A percentile compares a stretch with the other conserved stretches of the same genome.
These are phyloP conservation scores for Indicator maculatus DNA, from an alignment of 2,113 vertebrate genomes.

Conservation along the genomic window DNA sequence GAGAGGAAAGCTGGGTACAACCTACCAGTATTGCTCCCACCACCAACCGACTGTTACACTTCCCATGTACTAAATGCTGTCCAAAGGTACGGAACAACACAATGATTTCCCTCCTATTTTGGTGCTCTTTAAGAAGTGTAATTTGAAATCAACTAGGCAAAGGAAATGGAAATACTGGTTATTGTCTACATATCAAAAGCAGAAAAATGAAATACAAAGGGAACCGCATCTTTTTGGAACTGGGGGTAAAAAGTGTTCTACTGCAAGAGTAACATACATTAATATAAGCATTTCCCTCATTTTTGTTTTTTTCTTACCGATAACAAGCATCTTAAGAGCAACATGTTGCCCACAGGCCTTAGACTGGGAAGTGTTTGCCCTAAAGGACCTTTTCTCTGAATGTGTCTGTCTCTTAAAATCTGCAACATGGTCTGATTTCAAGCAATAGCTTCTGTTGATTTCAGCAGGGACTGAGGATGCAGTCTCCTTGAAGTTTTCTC, in stretches of 20 bases:
- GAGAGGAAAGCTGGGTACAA: neutral
- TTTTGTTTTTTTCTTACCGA: neutral
- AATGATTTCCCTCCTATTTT: neutral
- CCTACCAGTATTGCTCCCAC: neutral
- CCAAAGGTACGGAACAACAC: neutral
- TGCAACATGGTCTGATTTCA: neutral
- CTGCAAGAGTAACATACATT: neutral
- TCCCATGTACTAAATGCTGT: neutral
- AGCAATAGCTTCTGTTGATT: neutral
- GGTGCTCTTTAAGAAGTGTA: neutral
- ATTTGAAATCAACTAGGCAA: neutral
- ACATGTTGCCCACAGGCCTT: neutral
- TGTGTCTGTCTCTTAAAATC: neutral
- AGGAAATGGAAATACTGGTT: neutral
- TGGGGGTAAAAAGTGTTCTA: neutral
- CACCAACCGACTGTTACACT: neutral
- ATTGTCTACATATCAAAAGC: neutral
- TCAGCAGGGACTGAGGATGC: neutral
- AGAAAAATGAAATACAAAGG: neutral
- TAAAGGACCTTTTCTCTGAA: neutral
- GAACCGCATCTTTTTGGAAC: neutral
- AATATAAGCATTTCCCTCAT: neutral
- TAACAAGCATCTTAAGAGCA: neutral
- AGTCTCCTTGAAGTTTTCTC: neutral
- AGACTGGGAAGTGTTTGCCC: neutral